Evolutionary conservation across 2,888 invertebrate genomes (phyloP).

Genomic region (Agrilus cyanescens): DNA sequence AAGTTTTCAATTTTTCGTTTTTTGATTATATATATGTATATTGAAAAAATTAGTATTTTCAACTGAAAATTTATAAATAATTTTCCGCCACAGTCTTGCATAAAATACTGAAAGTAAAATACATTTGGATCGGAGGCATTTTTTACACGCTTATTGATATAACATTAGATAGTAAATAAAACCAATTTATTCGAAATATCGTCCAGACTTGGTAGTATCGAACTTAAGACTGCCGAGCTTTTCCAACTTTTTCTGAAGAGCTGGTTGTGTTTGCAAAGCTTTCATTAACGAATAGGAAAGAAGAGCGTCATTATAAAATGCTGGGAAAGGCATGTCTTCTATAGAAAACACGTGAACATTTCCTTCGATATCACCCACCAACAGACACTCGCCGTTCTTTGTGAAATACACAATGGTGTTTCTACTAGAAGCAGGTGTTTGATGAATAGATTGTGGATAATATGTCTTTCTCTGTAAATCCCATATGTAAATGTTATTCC

Average conservation of each 20-base stretch:
- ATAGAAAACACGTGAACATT: slow-evolving; percentile 55
- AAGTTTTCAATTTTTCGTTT: no score
- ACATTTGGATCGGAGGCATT: no score
- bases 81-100: no score
- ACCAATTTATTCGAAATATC: background rate
- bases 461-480: slow-evolving; percentile 62
- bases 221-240: slow-evolving; percentile 35
- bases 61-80: no score
- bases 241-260: slow-evolving; percentile 46
- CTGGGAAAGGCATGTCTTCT: slow-evolving; percentile 63
- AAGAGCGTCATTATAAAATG: slow-evolving; percentile 53
- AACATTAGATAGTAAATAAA: no score
- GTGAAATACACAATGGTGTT: slow-evolving; percentile 52
- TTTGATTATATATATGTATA: no score
- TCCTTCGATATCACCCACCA: slow-evolving; percentile 57
- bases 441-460: slow-evolving; percentile 50
- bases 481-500: slow-evolving; percentile 61
- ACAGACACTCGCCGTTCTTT: slow-evolving; percentile 53
- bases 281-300: slow-evolving; percentile 52
- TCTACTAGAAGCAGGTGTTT: slow-evolving; percentile 35
- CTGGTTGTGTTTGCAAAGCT: slow-evolving; percentile 50
- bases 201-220: slow-evolving; percentile 6
- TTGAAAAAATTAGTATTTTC: no score
- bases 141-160: no score
- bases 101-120: no score